A percentile compares a stretch with the other conserved stretches of the same genome.
Conservation (phyloP, 2,113 vertebrate genomes). For the Fregata magnificens region DNA sequence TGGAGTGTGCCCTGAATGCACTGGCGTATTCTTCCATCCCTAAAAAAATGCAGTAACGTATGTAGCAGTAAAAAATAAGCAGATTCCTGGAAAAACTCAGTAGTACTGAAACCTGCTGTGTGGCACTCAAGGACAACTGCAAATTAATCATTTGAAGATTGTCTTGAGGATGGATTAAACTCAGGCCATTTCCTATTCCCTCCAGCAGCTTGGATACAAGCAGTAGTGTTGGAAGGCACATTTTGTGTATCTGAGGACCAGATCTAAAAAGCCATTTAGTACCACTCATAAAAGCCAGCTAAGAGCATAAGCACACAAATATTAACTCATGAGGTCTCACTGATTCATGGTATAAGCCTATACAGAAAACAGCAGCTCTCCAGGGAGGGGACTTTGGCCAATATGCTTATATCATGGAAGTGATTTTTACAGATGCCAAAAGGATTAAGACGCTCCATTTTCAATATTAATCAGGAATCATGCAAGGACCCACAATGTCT, state of each 20-base stretch:
- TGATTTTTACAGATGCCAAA: not conserved
- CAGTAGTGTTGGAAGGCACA: not conserved
- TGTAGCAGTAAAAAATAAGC: not conserved
- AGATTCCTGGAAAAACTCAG: not conserved
- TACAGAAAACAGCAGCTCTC: not conserved
- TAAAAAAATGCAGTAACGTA: not conserved
- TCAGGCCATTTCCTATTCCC: not conserved
- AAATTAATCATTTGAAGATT: constrained; percentile 24
- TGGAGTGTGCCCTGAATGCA: not conserved
- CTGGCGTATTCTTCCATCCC: not conserved
- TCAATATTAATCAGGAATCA: not conserved
- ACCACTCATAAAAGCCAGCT: not conserved
- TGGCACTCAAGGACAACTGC: not conserved
- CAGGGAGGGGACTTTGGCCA: not conserved
- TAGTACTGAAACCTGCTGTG: not conserved
- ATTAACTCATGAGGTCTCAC: not conserved
- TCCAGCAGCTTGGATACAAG: not conserved
- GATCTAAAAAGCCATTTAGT: constrained; percentile 7
- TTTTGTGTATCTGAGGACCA: not conserved
- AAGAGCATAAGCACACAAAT: not conserved
- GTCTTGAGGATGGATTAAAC: not conserved
- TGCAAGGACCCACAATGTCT: not conserved
- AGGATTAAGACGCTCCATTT: not conserved
- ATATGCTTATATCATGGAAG: not conserved
- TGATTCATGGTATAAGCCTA: not conserved